phyloP scores from a whole-genome alignment of 2,888 invertebrate genomes.

The Calliopum simillimum region DNA sequence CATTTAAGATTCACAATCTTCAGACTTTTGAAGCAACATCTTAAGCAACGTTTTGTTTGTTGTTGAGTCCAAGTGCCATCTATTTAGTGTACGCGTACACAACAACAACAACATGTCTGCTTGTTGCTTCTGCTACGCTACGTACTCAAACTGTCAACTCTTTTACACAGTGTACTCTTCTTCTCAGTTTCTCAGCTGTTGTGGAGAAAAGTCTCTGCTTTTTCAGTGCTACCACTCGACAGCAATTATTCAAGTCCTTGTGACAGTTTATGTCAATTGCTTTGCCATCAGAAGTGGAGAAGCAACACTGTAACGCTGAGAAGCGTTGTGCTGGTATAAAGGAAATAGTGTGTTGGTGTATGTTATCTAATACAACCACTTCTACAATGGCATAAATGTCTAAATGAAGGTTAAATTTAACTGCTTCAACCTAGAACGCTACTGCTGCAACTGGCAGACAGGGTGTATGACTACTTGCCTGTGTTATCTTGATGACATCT shows the following conservation, averaged over 20 bases:
- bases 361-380: too few relatives aligned
- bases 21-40: conserved; percentile 3
- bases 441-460: not conserved
- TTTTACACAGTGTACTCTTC: not conserved
- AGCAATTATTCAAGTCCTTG: conserved; percentile 44
- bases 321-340: not conserved
- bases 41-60: conserved; percentile 1
- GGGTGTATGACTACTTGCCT: not conserved
- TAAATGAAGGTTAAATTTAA: conserved; percentile 35
- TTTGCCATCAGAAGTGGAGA: conserved; percentile 33
- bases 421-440: conserved; percentile 8
- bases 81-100: conserved; percentile 10
- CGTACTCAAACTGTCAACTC: conserved; percentile 2
- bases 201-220: not conserved
- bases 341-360: not conserved
- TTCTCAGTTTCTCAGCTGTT: not conserved
- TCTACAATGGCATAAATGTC: conserved; percentile 26
- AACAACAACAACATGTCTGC: too few relatives aligned
- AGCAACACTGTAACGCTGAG: conserved; percentile 5
- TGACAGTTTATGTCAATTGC: conserved; percentile 44
- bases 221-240: conserved; percentile 26
- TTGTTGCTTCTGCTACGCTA: not conserved
- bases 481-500: conserved; percentile 24
- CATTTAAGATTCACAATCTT: conserved; percentile 21
- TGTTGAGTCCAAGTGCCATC: conserved; percentile 19